Conservation (phyloP, 2,113 vertebrate genomes). For the Ornithorhynchus anatinus region DNA sequence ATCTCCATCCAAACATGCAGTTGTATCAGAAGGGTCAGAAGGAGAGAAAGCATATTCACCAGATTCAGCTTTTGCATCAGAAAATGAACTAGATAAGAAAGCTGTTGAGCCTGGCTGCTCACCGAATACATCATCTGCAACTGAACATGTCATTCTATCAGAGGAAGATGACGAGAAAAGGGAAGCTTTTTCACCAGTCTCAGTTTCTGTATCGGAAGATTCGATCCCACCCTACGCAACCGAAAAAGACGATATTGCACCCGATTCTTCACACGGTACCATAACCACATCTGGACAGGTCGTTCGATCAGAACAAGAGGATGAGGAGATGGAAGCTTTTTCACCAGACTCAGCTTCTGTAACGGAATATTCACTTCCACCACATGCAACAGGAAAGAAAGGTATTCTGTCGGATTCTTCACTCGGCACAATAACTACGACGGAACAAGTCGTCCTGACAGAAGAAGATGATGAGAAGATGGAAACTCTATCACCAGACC, state of each 20-base stretch:
- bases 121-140: background rate
- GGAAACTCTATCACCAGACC: slow-evolving; percentile 29
- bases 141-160: too few species aligned
- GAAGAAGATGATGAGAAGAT: slow-evolving; percentile 33
- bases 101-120: background rate
- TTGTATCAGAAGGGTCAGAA: too few species aligned
- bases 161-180: too few species aligned
- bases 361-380: slow-evolving; percentile 34
- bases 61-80: too few species aligned
- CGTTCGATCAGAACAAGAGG: slow-evolving; percentile 11
- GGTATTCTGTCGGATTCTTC: slow-evolving; percentile 4
- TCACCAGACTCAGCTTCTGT: slow-evolving; percentile 46
- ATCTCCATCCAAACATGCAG: too few species aligned
- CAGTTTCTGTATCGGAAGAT: slow-evolving; percentile 26
- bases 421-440: background rate
- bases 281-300: background rate
- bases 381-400: slow-evolving; percentile 14
- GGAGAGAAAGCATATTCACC: too few species aligned
- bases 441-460: background rate
- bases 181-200: too few species aligned
- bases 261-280: background rate
- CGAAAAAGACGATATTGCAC: slow-evolving; percentile 15
- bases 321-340: slow-evolving; percentile 35
- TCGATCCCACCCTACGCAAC: slow-evolving; percentile 8
- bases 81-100: too few species aligned